Evolutionary conservation across 2,797 vertebrate genomes (phyloP), one percentile per base, ranked within the genome.

Genomic region (Rhabdophis nuchalis): DNA sequence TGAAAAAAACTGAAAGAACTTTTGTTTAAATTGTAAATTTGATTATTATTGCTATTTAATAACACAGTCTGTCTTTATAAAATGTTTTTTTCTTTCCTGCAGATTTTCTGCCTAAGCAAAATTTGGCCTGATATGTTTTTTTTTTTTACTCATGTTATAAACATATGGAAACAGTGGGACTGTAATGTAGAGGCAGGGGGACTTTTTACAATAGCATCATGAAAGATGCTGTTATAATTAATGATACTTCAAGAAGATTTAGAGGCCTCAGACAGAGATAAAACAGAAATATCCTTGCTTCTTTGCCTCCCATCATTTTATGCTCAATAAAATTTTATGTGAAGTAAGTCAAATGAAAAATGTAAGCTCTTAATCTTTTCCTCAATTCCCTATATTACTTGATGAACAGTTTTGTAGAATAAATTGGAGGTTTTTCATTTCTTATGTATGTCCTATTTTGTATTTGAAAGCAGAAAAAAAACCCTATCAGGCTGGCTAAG

Each of bases 321-420:
- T 96, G 95, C 95, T 95, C 95, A 96, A 95, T 96, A 96, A 97
- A 97, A 97, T 96, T 97, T 97, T 97, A 97, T 97, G 94, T 95
- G 96, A 96, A 97, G 95, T 96, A 97, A 97, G 96, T 96, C 95
- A 95, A 96, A 95, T 96, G 96, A 97, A 97, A 97, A 96, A 97
- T 96, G 95, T 96, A 97, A 97, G 95, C 96, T 97, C 96, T 97
- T 97, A 96, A 97, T 97, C 96, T 97, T 97, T 96, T 93, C 95
- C 96, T 95, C 92, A 95, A 96, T 96, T 95, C 94, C 95, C 92
- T 96, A 95, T 95, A 90, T 97, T 95, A 96, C 95, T 97, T 97
- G 95, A 96, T 96, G 95, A 96, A 94, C 95, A 95, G 94, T 96
- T 97, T 94, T 94, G 95, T 88, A 93, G 94, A 96, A 96, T 97